Base-by-base conservation (phyloP, 2,888 invertebrate species). In the Apodemia duryi region DNA sequence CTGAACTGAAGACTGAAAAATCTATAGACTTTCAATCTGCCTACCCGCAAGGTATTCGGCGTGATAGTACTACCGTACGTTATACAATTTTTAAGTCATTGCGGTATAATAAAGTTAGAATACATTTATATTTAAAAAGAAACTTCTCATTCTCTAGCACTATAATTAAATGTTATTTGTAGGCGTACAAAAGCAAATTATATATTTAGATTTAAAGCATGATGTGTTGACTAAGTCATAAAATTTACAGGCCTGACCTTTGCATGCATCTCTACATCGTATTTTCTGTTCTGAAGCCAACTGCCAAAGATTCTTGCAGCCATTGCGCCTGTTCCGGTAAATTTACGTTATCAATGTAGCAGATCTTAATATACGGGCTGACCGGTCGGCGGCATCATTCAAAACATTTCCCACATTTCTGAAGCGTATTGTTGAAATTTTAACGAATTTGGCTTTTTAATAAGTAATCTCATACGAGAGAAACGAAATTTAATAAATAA, bases 331-430 rank as follows among this genome's bases (percentile, higher is more conserved):
- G 70, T 71, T 72, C 64, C 69, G 71, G 70, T 69, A 70, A 72
- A 71, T 72, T 71, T 73, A 74, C 69, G 66, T 66, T 71, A 71
- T 71, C 68, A 71, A 72, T 73, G 73, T 71, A 61, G 67, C 72
- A 71, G 64, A 73, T 72, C 72, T 67, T 72, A 70, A 71, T 71
- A 63, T 69, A 73, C 67, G 67, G 61, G 49, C 29, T 64, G 70
- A 63, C 57, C 67, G 66, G 64, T 65, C 64, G 66, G 57, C 64
- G 63, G 57, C 66, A 64, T 49, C 66, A 65, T 67, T 67, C 63
- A 65, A 62, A 60, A 61, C 32, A 43, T 43, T 43, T 46, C 61
- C n/a, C 38, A 43, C 43, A 43, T 43, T 43, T 43, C 5, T 11
- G 11, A 43, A 35, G 49, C 35, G 60, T 64, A 61, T 60, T 61